A percentile compares a stretch with the other conserved stretches of the same genome.
These are phyloP conservation scores for Propithecus coquereli DNA, from an alignment of 2,113 vertebrate genomes.

Conservation along the genomic window DNA sequence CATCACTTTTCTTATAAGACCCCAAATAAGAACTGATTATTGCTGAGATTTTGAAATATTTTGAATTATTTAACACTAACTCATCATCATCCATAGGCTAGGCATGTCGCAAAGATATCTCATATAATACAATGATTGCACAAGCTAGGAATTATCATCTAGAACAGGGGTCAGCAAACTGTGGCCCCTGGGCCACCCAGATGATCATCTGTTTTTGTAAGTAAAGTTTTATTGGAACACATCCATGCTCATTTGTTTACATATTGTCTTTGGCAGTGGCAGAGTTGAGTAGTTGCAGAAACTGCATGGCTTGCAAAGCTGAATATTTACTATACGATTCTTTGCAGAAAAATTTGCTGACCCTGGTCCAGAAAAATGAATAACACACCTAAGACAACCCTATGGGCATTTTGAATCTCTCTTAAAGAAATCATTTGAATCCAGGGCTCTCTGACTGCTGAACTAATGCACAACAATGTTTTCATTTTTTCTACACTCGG, in stretches of 20 bases:
- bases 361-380: not conserved
- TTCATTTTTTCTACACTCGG: not conserved
- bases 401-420: not conserved
- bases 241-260: not conserved
- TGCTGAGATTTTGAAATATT: not conserved
- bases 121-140: not conserved
- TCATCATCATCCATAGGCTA: not conserved
- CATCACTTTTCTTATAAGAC: conserved; percentile 6
- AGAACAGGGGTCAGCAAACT: not conserved
- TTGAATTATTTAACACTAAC: not conserved
- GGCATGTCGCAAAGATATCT: not conserved
- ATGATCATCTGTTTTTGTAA: not conserved
- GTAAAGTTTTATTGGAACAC: conserved; percentile 13
- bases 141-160: not conserved
- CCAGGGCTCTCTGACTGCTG: not conserved
- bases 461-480: not conserved
- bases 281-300: not conserved
- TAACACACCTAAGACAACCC: not conserved
- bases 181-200: not conserved
- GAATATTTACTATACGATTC: not conserved
- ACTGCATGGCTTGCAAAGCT: not conserved
- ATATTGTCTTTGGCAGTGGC: not conserved
- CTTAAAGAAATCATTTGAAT: conserved; percentile 24
- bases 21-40: not conserved
- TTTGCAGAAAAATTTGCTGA: not conserved